A percentile compares a stretch with the other conserved stretches of the same genome.
Evolutionary conservation across 2,888 invertebrate species (phyloP).

Genomic region (Latrodectus hesperus): DNA sequence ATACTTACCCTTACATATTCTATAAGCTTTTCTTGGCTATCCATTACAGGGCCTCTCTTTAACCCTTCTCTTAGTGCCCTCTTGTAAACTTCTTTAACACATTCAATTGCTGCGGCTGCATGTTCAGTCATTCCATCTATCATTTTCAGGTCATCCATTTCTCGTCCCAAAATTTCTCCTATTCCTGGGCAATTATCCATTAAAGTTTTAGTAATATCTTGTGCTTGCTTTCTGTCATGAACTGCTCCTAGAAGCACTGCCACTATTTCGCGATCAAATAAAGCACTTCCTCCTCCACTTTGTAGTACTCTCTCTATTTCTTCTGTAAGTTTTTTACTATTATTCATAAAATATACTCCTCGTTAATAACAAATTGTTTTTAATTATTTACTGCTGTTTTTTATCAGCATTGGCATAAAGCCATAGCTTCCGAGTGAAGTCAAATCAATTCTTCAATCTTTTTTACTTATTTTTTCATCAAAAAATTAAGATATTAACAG

Average conservation of each 20-base stretch:
- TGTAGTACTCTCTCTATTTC: no score
- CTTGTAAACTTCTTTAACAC: constrained; percentile 14
- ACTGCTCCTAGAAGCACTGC: not conserved
- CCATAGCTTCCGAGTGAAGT: constrained; percentile 25
- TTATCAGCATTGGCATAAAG: constrained; percentile 32
- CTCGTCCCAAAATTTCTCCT: constrained; percentile 15
- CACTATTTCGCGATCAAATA: not conserved
- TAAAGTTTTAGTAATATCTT: constrained; percentile 16
- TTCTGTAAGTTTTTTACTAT: no score
- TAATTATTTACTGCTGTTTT: constrained; percentile 22
- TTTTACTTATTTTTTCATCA: constrained; percentile 10
- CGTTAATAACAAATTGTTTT: constrained; percentile 2
- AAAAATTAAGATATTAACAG: no score
- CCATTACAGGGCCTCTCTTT: constrained; percentile 24
- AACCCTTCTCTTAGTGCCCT: constrained; percentile 21
- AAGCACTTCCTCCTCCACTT: no score
- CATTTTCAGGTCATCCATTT: constrained; percentile 39
- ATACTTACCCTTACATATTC: no score
- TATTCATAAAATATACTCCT: no score
- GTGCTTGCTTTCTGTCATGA: not conserved
- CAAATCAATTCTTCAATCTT: constrained; percentile 28
- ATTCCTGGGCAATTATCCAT: constrained; percentile 25
- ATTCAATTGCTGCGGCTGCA: constrained; percentile 8
- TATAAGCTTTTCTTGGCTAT: no score
- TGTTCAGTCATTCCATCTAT: constrained; percentile 17